Evolutionary conservation across 2,888 invertebrate species (phyloP).

Genomic region (Antheraea yamamai): DNA sequence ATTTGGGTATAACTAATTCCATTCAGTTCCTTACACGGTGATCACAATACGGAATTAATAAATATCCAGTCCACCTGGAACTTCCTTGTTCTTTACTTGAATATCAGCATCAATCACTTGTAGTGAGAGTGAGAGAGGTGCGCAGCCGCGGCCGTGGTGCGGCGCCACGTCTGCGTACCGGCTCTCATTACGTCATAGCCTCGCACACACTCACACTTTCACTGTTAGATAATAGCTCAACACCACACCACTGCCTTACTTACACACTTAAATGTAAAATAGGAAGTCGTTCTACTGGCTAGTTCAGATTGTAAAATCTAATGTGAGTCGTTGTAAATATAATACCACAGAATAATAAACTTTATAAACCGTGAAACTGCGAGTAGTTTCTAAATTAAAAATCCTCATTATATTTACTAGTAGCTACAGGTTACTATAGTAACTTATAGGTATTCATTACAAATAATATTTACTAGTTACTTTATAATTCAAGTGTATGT

Average conservation of each 20-base stretch:
- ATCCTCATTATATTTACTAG: constrained; percentile 14
- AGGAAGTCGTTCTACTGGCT: constrained; percentile 64
- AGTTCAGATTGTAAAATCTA: constrained; percentile 42
- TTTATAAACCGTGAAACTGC: constrained; percentile 19
- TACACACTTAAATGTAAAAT: constrained; percentile 74
- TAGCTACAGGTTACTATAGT: constrained; percentile 20
- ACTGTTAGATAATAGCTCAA: constrained; percentile 78
- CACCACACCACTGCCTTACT: constrained; percentile 74
- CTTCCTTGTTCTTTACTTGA: constrained; percentile 70
- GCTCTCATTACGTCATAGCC: constrained; percentile 65
- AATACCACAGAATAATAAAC: constrained; percentile 18
- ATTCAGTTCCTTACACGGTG: constrained; percentile 43
- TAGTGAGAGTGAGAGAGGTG: constrained; percentile 66
- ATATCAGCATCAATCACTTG: constrained; percentile 58
- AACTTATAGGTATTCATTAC: background rate
- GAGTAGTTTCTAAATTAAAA: constrained; percentile 3
- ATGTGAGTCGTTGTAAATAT: constrained; percentile 29
- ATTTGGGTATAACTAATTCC: constrained; percentile 38
- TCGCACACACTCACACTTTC: constrained; percentile 78
- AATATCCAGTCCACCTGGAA: constrained; percentile 56
- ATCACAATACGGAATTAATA: constrained; percentile 47
- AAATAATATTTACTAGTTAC: background rate
- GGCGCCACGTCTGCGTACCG: constrained; percentile 45
- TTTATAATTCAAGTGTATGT: background rate
- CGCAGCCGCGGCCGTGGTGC: constrained; percentile 19